These are phyloP conservation scores for Astropecten irregularis DNA, from an alignment of 53 echinoderm and acorn worm species.

Conservation along the genomic window DNA sequence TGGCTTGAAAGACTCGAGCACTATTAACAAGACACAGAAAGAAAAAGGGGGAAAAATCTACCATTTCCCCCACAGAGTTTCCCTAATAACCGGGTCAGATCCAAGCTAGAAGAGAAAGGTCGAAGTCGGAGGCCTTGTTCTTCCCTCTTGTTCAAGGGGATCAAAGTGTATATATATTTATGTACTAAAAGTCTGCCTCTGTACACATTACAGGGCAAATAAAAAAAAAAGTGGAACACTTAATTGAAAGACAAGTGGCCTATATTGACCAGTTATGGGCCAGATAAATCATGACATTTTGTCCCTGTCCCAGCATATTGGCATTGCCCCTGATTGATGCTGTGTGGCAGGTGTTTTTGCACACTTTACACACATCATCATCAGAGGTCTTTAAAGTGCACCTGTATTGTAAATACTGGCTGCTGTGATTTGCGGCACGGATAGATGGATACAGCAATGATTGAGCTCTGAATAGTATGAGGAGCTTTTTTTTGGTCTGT, in stretches of 20 bases:
- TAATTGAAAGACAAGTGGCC: constrained; percentile 60
- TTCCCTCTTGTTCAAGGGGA: too few relatives aligned
- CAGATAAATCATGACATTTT: constrained; percentile 51
- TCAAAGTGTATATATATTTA: too few relatives aligned
- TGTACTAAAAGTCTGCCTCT: not conserved
- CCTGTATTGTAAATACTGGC: too few relatives aligned
- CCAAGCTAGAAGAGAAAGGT: constrained; percentile 9
- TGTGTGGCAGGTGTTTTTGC: constrained; percentile 10
- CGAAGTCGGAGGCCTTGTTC: constrained; percentile 3
- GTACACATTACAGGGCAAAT: not conserved
- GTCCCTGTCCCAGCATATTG: constrained; percentile 38
- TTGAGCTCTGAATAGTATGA: too few relatives aligned
- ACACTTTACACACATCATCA: not conserved
- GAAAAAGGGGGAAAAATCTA: not conserved
- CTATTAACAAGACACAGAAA: too few relatives aligned
- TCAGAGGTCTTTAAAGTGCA: not conserved
- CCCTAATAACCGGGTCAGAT: constrained; percentile 7
- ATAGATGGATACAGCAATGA: too few relatives aligned
- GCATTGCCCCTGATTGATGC: constrained; percentile 14
- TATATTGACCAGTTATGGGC: constrained; percentile 52
- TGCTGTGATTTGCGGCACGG: too few relatives aligned
- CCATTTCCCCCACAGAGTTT: not conserved
- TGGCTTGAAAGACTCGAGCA: too few relatives aligned
- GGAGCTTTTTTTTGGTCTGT: too few relatives aligned
- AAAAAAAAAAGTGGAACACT: constrained; percentile 32